Percentiles rank a stretch among this genome's conserved stretches.
These are phyloP conservation scores for Lordiphosa stackelbergi DNA, from an alignment of 1,140 invertebrate genomes.

Conservation along the genomic window DNA sequence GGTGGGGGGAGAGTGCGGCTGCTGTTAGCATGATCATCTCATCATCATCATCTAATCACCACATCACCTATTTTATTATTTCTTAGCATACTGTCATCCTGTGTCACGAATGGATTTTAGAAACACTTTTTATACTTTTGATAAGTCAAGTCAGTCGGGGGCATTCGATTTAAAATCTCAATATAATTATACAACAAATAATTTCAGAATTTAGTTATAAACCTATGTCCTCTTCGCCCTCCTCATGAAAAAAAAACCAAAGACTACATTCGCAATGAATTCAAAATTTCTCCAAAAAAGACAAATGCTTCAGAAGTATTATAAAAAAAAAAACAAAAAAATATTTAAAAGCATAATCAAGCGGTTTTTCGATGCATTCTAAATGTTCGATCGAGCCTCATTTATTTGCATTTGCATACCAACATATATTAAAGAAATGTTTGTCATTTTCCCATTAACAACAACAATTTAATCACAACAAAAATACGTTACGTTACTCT, in stretches of 20 bases:
- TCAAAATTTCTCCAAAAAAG: constrained; percentile 70
- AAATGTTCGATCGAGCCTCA: constrained; percentile 67
- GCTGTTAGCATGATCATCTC: constrained; percentile 34
- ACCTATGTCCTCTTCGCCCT: constrained; percentile 16
- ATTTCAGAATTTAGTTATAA: constrained; percentile 71
- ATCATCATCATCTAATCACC: constrained; percentile 28
- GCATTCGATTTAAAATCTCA: constrained; percentile 72
- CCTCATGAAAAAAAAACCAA: constrained; percentile 17
- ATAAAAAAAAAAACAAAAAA: constrained; percentile 39
- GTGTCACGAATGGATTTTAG: constrained; percentile 66
- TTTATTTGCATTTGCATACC: constrained; percentile 58
- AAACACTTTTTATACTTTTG: constrained; percentile 72
- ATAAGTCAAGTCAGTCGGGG: constrained; percentile 69
- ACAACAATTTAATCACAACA: constrained; percentile 22
- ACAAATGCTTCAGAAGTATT: constrained; percentile 75
- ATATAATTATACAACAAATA: constrained; percentile 38
- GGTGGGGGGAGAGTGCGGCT: constrained; percentile 9
- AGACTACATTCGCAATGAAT: constrained; percentile 72
- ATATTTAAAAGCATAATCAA: constrained; percentile 62
- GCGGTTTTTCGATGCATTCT: constrained; percentile 65
- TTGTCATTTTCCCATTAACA: constrained; percentile 44
- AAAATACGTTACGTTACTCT: constrained; percentile 50
- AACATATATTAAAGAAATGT: constrained; percentile 44
- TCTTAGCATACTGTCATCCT: constrained; percentile 16
- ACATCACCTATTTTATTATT: constrained; percentile 29